Evolutionary conservation across 2,113 vertebrate species (phyloP).

Genomic region (Synodontis membranacea): DNA sequence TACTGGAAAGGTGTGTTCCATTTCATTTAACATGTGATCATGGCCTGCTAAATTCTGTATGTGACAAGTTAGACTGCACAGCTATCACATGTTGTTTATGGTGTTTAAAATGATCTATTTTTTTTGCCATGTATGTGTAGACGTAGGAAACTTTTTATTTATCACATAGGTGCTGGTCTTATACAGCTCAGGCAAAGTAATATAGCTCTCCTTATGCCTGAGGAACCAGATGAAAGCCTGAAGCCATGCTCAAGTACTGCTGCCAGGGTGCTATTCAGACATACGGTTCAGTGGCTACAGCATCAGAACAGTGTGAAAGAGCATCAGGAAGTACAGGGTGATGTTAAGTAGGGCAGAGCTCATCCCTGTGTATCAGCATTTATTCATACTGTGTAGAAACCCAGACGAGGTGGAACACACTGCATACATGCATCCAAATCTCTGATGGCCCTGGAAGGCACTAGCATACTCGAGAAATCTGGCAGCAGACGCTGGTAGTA

Average conservation of each 20-base stretch:
- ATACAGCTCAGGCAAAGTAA: not conserved
- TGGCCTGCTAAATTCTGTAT: not conserved
- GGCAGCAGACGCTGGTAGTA: constrained; percentile 36
- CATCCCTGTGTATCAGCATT: not conserved
- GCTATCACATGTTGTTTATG: not conserved
- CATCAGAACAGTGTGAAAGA: constrained; percentile 21
- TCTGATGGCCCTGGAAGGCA: constrained; percentile 29
- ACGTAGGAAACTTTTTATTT: not conserved
- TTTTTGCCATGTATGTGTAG: not conserved
- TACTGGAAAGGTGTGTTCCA: not conserved
- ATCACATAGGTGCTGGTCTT: not conserved
- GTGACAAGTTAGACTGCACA: not conserved
- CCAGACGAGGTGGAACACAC: constrained; percentile 1
- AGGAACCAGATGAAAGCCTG: not conserved
- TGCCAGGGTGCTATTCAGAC: not conserved
- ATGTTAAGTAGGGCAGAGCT: constrained; percentile 30
- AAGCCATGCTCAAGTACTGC: not conserved
- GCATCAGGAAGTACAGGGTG: not conserved
- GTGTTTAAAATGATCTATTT: too few species aligned
- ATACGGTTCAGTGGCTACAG: not conserved
- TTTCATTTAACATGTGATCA: not conserved
- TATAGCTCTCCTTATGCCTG: not conserved
- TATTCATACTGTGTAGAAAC: not conserved
- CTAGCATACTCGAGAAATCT: constrained; percentile 36
- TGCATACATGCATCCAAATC: not conserved